Evolutionary conservation across 2,113 vertebrate species (phyloP).

Genomic region (Zootoca vivipara): DNA sequence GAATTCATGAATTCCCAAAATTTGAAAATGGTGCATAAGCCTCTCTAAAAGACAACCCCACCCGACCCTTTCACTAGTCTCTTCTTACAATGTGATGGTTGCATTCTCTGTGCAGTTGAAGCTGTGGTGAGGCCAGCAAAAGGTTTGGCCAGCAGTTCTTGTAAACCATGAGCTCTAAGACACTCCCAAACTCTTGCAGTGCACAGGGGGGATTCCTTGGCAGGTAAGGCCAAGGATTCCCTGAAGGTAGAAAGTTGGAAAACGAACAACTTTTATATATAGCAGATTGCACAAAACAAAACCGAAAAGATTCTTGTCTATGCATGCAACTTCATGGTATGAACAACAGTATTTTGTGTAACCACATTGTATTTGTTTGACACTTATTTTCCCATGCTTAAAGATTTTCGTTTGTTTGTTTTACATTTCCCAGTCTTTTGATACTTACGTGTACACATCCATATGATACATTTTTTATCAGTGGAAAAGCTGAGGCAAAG

Average conservation of each 20-base stretch:
- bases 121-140: neutral
- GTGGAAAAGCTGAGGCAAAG: neutral
- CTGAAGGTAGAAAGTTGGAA: neutral
- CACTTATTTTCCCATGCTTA: constrained; percentile 8
- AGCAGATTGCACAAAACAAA: neutral
- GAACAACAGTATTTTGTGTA: accelerated
- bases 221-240: neutral
- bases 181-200: neutral
- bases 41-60: neutral
- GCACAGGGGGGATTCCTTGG: neutral
- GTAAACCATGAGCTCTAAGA: neutral
- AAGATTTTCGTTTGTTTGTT: neutral
- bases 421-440: constrained; percentile 17
- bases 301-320: neutral
- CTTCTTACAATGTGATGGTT: neutral
- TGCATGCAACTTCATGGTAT: neutral
- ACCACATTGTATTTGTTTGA: neutral
- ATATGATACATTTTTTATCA: neutral
- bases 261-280: neutral
- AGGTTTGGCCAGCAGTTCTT: neutral
- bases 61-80: neutral
- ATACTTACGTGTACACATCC: neutral
- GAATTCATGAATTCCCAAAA: neutral
- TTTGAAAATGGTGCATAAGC: neutral
- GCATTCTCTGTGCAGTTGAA: neutral